A percentile compares a stretch with the other conserved stretches of the same genome.
Evolutionary conservation across 2,797 vertebrate species (phyloP).

Genomic region (Schizopygopsis pylzovi): DNA sequence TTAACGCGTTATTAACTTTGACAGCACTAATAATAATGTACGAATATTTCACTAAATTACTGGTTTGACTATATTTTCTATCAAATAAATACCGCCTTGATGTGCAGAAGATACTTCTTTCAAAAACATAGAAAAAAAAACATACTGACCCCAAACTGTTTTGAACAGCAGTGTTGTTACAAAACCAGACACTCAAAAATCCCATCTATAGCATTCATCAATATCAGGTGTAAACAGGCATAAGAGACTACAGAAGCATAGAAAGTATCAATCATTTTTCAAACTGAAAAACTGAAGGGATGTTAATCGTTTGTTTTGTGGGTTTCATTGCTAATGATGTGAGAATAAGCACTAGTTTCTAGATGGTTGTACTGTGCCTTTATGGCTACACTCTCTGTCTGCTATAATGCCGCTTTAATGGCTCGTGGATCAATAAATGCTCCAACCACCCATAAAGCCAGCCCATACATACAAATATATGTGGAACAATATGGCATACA

Average conservation of each 20-base stretch:
- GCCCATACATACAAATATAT: neutral
- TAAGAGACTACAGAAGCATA: neutral
- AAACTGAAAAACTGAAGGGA: neutral
- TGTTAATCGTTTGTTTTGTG: slow-evolving; percentile 17
- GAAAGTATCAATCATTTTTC: slow-evolving; percentile 13
- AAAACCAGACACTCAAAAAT: too few species aligned
- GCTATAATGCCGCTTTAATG: slow-evolving; percentile 45
- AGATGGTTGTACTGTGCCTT: slow-evolving; percentile 39
- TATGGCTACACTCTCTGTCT: slow-evolving; percentile 37
- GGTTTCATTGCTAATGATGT: slow-evolving; percentile 22
- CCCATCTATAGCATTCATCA: too few species aligned
- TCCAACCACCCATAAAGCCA: slow-evolving; percentile 1
- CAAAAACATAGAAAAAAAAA: too few species aligned
- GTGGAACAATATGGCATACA: neutral
- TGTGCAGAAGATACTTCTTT: too few species aligned
- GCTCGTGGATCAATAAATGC: slow-evolving; percentile 49
- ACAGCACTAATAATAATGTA: too few species aligned
- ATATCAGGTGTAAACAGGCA: too few species aligned
- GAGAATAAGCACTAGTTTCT: slow-evolving; percentile 34
- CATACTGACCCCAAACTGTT: too few species aligned
- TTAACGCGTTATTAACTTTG: too few species aligned
- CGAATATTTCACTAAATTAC: too few species aligned
- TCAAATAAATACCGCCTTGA: too few species aligned
- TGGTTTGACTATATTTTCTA: too few species aligned
- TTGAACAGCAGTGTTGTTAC: too few species aligned